Conservation (phyloP, 64 coral and sea anemone species). For the Orbicella faveolata region DNA sequence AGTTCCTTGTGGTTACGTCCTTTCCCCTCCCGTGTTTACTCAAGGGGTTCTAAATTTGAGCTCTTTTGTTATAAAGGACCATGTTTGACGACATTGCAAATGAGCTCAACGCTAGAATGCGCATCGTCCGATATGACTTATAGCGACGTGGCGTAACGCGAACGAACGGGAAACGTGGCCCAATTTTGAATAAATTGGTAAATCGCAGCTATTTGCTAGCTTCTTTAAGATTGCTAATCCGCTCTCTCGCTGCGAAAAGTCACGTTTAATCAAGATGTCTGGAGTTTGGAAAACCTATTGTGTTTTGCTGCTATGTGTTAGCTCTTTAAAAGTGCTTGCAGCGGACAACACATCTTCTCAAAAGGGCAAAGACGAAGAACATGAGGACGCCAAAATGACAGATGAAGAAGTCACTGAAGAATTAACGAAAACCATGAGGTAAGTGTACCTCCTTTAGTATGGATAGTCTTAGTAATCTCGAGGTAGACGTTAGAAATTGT, state of each 20-base stretch:
- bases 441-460: neutral
- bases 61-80: neutral
- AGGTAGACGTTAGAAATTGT: neutral
- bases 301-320: neutral
- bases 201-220: neutral
- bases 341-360: neutral
- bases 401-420: neutral
- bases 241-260: neutral
- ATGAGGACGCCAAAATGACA: neutral
- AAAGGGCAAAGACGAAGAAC: neutral
- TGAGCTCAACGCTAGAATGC: conserved; percentile 12
- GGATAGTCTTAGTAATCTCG: neutral
- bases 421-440: neutral
- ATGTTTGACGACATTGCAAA: conserved; percentile 20
- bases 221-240: neutral
- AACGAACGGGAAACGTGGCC: neutral
- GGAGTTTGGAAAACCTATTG: neutral
- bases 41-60: neutral
- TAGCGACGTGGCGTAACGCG: conserved; percentile 27
- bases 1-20: neutral
- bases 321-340: neutral
- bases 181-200: neutral
- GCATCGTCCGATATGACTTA: neutral
- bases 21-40: neutral
- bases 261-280: neutral